Base-by-base conservation (phyloP, 1,140 invertebrate genomes). In the Popillia japonica region DNA sequence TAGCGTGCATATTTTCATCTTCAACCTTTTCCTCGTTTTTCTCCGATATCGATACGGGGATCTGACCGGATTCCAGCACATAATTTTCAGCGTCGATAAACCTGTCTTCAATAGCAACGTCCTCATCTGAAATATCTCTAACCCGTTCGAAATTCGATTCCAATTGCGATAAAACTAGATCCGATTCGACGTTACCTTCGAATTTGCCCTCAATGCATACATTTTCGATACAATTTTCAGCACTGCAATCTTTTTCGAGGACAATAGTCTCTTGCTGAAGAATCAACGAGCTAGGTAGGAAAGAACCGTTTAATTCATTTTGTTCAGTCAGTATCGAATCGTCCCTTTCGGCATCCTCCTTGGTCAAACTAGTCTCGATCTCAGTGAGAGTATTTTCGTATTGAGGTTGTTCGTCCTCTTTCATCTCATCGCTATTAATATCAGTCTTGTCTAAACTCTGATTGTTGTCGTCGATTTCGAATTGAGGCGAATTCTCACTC, bases 81-180 rank as follows among this genome's bases (percentile, higher is more conserved):
- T 87, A 87, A 81, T 86, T 87, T 79, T 88, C 87, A 8, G 86
- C 86, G 83, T 87, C 87, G 17, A 86, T 85, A 81, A 87, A 87
- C 17, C 87, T 80, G 78, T 87, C 84, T 78, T 87, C 86, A 75
- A 86, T 86, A 7, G 83, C 83, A 79, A 86, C 86, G 42, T 86
- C 85, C 64, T 84, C 84, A 75, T 85, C 84, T 8, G 80, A 81
- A 40, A 83, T 83, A 75, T 79, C 82, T 48, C 79, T 81, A 11
- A 82, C 81, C 78, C 73, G 80, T 42, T 81, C 80, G 78, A 84
- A 84, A 73, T 82, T 83, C 23, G 76, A 79, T 75, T 84, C 81
- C 17, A 85, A 68, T 59, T 84, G 83, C 2, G 84, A 80, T 68
- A 84, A 80, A 23, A 86, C 85, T 61, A 86, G 78, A 78, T 87